phyloP scores from a whole-genome alignment of 2,113 vertebrate species.

The Fukomys damarensis region DNA sequence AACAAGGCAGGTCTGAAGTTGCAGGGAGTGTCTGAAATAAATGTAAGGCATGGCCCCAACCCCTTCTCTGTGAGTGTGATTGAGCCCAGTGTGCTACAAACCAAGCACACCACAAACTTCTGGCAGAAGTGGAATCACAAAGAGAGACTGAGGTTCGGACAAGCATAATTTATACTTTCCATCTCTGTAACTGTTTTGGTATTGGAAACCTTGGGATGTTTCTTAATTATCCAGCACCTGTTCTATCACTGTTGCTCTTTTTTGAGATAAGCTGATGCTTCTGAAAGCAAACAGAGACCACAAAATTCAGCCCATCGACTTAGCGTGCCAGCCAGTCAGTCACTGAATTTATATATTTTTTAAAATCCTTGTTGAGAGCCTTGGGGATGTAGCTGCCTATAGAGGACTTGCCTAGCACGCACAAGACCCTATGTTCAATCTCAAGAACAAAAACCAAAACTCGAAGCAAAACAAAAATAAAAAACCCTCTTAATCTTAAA shows the following conservation, averaged over 20 bases:
- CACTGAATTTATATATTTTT: conserved; percentile 5
- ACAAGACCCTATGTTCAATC: not conserved
- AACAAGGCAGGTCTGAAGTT: not conserved
- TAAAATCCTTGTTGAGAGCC: not conserved
- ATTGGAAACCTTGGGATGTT: not conserved
- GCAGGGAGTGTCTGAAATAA: not conserved
- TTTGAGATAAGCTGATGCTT: not conserved
- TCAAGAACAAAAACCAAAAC: not conserved
- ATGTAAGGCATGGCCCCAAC: not conserved
- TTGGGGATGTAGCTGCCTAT: not conserved
- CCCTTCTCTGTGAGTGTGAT: not conserved
- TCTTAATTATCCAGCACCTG: not conserved
- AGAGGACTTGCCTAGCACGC: not conserved
- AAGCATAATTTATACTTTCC: not conserved
- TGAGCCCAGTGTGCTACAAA: not conserved
- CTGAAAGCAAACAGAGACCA: conserved; percentile 9
- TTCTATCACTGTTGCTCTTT: not conserved
- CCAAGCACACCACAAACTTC: not conserved
- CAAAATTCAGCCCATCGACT: not conserved
- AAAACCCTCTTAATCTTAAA: not conserved
- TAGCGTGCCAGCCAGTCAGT: not conserved
- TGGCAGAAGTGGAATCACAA: not conserved
- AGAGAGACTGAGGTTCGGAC: not conserved
- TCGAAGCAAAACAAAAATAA: not conserved
- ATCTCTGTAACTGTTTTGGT: not conserved